These are phyloP conservation scores for Amblyopsis rosae DNA, from an alignment of 2,113 vertebrate genomes.

Conservation along the genomic window DNA sequence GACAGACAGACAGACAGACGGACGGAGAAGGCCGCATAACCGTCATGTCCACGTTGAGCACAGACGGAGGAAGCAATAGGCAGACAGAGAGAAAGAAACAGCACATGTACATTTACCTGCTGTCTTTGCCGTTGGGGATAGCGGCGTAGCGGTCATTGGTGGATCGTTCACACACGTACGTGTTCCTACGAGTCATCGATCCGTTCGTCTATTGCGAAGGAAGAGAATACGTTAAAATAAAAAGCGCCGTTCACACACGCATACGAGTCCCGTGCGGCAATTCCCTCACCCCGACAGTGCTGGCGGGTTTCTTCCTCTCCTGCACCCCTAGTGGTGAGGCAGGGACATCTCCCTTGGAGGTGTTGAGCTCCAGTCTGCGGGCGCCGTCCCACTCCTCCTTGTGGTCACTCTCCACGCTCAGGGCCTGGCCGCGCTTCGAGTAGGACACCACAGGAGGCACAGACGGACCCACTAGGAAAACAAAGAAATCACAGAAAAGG, in stretches of 20 bases:
- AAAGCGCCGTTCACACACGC: neutral
- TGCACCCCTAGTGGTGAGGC: slow-evolving; percentile 89
- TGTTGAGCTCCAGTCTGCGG: slow-evolving; percentile 85
- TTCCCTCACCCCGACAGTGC: slow-evolving; percentile 86
- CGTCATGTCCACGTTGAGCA: neutral
- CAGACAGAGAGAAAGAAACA: neutral
- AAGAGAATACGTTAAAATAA: neutral
- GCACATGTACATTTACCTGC: slow-evolving; percentile 80
- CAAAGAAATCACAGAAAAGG: slow-evolving; percentile 6
- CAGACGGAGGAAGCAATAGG: neutral
- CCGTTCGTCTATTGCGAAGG: slow-evolving; percentile 81
- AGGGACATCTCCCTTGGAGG: slow-evolving; percentile 89
- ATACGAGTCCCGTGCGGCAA: neutral
- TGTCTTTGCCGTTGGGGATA: slow-evolving; percentile 96
- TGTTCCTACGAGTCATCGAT: slow-evolving; percentile 96
- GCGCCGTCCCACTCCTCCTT: slow-evolving; percentile 91
- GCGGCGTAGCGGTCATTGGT: slow-evolving; percentile 87
- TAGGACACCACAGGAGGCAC: slow-evolving; percentile 92
- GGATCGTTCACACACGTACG: slow-evolving; percentile 92
- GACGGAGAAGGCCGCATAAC: neutral
- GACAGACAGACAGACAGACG: neutral
- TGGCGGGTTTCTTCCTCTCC: slow-evolving; percentile 89
- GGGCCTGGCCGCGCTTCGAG: slow-evolving; percentile 91
- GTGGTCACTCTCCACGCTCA: slow-evolving; percentile 94
- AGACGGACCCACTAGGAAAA: slow-evolving; percentile 85